Conservation (phyloP, 1,140 invertebrate genomes). For the Aphelenchoides fujianensis region DNA sequence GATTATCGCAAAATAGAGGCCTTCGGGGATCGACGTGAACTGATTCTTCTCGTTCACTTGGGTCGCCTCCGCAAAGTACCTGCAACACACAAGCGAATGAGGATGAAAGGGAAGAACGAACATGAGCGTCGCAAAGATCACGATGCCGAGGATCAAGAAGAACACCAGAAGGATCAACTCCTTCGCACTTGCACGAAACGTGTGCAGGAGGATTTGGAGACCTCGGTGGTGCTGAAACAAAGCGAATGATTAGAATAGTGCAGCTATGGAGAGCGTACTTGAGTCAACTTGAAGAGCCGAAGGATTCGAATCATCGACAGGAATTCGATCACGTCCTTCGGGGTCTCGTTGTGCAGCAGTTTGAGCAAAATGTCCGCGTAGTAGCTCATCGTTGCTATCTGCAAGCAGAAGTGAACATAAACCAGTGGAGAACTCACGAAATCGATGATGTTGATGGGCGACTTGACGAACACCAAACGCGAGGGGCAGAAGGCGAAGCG, state of each 20-base stretch:
- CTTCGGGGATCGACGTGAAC: slow-evolving; percentile 62
- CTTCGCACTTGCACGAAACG: slow-evolving; percentile 68
- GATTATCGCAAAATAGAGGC: slow-evolving; percentile 66
- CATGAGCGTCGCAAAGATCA: slow-evolving; percentile 93
- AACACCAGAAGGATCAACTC: slow-evolving; percentile 68
- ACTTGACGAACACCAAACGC: slow-evolving; percentile 81
- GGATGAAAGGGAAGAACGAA: too few species aligned
- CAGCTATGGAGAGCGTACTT: too few species aligned
- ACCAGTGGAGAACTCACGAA: slow-evolving; percentile 77
- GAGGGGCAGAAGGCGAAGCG: slow-evolving; percentile 82
- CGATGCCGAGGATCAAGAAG: slow-evolving; percentile 70
- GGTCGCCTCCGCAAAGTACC: slow-evolving; percentile 11
- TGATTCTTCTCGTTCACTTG: slow-evolving; percentile 39
- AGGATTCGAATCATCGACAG: slow-evolving; percentile 99
- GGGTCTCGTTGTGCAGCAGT: slow-evolving; percentile 40
- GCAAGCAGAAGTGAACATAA: slow-evolving; percentile 19
- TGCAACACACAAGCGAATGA: too few species aligned
- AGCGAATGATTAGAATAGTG: too few species aligned
- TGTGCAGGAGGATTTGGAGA: slow-evolving; percentile 95
- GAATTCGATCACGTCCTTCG: slow-evolving; percentile 69
- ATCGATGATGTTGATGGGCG: slow-evolving; percentile 83
- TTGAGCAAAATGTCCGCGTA: slow-evolving; percentile 41
- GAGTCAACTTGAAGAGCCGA: slow-evolving; percentile 91
- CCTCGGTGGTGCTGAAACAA: slow-evolving; percentile 92
- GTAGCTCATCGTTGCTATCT: slow-evolving; percentile 27